These are phyloP conservation scores for Machimus rusticus DNA, from an alignment of 2,888 invertebrate genomes.

Conservation along the genomic window DNA sequence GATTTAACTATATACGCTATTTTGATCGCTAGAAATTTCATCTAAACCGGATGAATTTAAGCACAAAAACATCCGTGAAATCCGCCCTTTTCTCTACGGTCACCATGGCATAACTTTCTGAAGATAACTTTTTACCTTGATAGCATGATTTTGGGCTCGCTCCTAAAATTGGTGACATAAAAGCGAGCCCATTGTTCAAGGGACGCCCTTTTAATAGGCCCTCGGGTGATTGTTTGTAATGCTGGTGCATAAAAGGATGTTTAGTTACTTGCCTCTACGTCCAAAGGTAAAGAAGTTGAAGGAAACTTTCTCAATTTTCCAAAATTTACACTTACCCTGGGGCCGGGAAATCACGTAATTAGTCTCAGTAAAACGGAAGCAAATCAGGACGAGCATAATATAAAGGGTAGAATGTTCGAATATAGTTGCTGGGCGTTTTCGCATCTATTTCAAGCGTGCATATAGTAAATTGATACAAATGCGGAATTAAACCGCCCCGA, in stretches of 20 bases:
- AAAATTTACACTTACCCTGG: constrained; percentile 34
- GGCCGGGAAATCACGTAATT: constrained; percentile 26
- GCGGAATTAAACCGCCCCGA: background rate
- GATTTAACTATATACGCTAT: background rate
- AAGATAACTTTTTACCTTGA: background rate
- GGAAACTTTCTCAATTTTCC: constrained; percentile 13
- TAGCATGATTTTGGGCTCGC: background rate
- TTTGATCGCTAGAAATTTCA: background rate
- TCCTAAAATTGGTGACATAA: background rate
- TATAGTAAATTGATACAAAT: constrained; percentile 15
- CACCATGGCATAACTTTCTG: background rate
- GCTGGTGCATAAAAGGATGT: background rate
- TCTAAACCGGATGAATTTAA: background rate
- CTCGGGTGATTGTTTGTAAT: background rate
- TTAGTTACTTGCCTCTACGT: background rate
- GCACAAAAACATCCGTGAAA: background rate
- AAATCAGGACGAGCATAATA: background rate
- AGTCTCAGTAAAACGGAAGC: constrained; percentile 31
- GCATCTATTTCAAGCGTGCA: background rate
- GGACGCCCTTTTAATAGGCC: background rate
- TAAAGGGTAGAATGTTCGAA: background rate
- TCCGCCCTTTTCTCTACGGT: background rate
- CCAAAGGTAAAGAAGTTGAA: background rate
- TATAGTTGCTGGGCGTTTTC: background rate
- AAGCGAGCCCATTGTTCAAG: background rate